Base-by-base conservation (phyloP, 2,113 vertebrate genomes). In the Lampris incognitus region DNA sequence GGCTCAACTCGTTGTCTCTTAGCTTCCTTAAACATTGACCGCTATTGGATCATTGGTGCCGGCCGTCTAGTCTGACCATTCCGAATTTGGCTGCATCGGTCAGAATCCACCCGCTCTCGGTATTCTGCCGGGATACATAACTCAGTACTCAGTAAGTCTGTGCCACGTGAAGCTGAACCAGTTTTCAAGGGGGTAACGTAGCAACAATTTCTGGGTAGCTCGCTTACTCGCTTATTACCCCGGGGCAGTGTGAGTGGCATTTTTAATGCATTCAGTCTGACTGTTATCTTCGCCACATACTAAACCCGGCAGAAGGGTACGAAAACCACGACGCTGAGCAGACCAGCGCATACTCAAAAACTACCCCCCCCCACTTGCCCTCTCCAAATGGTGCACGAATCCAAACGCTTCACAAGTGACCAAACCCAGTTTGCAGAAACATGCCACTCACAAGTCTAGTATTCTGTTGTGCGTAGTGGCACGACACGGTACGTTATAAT, bases 221-320 rank as follows among this genome's bases (percentile, higher is more conserved):
- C 74, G 74, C 78, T 83, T 81, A 76, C 69, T 42, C 7, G 69
- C 44, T 2, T 9, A 13, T 24, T 72, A 74, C 76, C 90, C 80
- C 24, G 76, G 60, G 82, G 90, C 80, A 61, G 39, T 74, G 74
- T 82, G 80, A 89, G 83, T 87, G 79, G 71, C 85, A 86, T 87
- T 86, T 87, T 70, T 54, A 85, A 86, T 82, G 51, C 0, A 9
- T 36, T 50, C 78, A 76, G 82, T 76, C 59, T 65, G 73, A 83
- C 80, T 84, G 84, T 82, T 81, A 74, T 71, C 78, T 83, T 88
- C 82, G 85, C 88, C 81, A 83, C 69, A 87, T 79, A 24, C 24
- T 24, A 74, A 85, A 85, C 64, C 81, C 65, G 70, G 78, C 48
- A 70, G 68, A 42, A 79, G 79, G 59, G 79, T 64, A 66, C 52